Base-by-base conservation (phyloP, 2,113 vertebrate genomes). In the Uropsilus gracilis region DNA sequence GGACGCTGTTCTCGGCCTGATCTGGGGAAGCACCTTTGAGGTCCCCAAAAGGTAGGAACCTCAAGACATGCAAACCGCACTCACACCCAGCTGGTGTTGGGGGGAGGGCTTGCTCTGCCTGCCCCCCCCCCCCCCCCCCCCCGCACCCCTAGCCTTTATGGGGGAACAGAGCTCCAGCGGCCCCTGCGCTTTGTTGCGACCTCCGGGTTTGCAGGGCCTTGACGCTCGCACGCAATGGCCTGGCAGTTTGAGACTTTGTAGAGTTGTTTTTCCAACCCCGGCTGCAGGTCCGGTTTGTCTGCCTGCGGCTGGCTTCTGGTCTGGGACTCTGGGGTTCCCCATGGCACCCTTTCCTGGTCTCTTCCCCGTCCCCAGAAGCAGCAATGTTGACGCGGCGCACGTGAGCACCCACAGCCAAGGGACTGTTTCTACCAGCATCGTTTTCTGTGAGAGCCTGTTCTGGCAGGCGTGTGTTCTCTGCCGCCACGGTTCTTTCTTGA, bases 381-480 rank as follows among this genome's bases (percentile, higher is more conserved):
- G n/a, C n/a, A n/a, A n/a, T n/a, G n/a, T n/a, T n/a, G n/a, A n/a
- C n/a, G n/a, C n/a, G n/a, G n/a, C n/a, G n/a, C n/a, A n/a, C n/a
- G n/a, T n/a, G n/a, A n/a, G n/a, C n/a, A 91, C 90, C 96, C 87
- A 59, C 95, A 94, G 96, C 96, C 97, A 96, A 81, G 92, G 91
- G 95, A 77, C 93, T 46, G 8, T 95, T 97, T 94, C 81, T 93
- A 95, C 91, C 39, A 88, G 87, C 96, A 81, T 97, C 92, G 92
- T 87, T 88, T 84, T 95, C 86, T 90, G 71, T 76, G 46, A 37
- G 93, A 89, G 34, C 61, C 44, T 53, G 77, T 82, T 96, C 82
- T 94, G 61, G 86, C 94, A 96, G 50, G 73, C 42, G 90, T 93
- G 89, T 77, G 34, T 96, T 96, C 91, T 96, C 86, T 86, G 75